These are phyloP conservation scores for Bos taurus DNA, from an alignment of 2,113 vertebrate species.

Conservation along the genomic window DNA sequence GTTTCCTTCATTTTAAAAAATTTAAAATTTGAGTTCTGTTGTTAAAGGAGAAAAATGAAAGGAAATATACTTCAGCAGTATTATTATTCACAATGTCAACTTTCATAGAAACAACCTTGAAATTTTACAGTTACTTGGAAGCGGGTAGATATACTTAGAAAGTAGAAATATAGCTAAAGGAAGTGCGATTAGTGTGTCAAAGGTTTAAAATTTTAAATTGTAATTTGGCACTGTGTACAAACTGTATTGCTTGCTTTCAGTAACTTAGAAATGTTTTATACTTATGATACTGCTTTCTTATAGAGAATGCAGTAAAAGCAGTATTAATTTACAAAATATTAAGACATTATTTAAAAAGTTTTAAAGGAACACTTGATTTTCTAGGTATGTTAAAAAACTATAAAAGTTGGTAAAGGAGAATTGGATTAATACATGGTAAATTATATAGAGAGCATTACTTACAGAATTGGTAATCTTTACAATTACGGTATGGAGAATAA, in stretches of 20 bases:
- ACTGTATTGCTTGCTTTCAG: background rate
- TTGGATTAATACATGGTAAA: background rate
- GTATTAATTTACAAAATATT: background rate
- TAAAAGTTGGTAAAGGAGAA: background rate
- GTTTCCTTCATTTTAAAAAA: background rate
- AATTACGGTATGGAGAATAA: background rate
- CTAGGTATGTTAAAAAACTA: background rate
- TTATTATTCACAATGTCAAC: background rate
- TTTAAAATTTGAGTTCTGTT: background rate
- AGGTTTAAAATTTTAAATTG: background rate
- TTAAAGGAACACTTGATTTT: background rate
- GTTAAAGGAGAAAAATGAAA: background rate
- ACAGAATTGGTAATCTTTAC: background rate
- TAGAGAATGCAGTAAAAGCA: background rate
- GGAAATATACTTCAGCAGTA: rapidly evolving
- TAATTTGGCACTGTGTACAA: background rate
- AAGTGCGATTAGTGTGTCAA: background rate
- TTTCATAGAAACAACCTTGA: background rate
- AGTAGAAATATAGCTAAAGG: background rate
- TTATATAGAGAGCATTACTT: background rate
- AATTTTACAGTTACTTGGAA: background rate
- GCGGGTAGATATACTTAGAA: background rate
- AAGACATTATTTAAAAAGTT: background rate
- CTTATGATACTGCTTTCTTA: background rate
- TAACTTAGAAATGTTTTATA: background rate